Evolutionary conservation across 2,888 invertebrate species (phyloP), one percentile per base, ranked within the genome.

Genomic region (Thecocarcelia acutangulata): DNA sequence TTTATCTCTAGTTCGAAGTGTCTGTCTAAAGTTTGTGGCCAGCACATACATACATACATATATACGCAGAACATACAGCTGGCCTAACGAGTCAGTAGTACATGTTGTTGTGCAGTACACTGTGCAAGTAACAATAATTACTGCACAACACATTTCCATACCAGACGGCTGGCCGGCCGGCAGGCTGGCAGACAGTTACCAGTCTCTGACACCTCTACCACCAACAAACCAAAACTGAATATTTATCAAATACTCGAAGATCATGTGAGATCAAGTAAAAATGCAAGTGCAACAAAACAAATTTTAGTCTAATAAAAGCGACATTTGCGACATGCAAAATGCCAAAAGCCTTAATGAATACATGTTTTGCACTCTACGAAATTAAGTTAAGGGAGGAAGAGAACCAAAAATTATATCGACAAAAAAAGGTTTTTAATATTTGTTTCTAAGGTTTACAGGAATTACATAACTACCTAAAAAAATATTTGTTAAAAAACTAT

Each of bases 311-410:
- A 81, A 76, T 81, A 81, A 76, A 63, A 56, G 81, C 69, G 77
- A 77, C 81, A 77, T 77, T 77, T 81, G 73, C 81, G 73, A 70
- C 81, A 82, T 64, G 64, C 59, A 64, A 82, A 82, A 82, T 77
- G 73, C 63, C 81, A 77, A 74, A 42, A 70, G 58, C 44, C 54
- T 64, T 69, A 77, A 69, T 69, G 77, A 73, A 77, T 73, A 59
- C 46, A 64, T 13, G 46, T 17, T 24, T n/a, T 2, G 48, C 37
- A 69, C 33, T 70, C n/a, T 12, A 15, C 5, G 28, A 37, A 64
- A 80, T 69, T 44, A 8, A 0, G 42, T 15, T 68, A 52, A 15
- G 12, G 46, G n/a, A 9, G 28, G 17, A 4, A 9, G 17, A 5
- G 6, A 9, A n/a, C n/a, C n/a, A n/a, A n/a, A n/a, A n/a, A n/a